A percentile compares a stretch with the other conserved stretches of the same genome.
Conservation (phyloP, 2,888 invertebrate genomes). For the Tachina grossa region DNA sequence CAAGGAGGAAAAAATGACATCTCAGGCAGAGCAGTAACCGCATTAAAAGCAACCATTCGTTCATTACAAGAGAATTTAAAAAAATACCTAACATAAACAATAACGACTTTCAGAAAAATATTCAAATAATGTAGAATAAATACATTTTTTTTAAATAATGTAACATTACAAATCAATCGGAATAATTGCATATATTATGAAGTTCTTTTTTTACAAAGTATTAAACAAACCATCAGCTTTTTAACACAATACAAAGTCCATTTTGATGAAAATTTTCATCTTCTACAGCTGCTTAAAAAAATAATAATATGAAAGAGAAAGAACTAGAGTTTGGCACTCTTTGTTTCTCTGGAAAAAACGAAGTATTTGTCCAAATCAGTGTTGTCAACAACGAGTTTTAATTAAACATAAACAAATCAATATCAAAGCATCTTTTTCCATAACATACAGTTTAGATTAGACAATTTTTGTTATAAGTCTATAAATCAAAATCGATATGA, state of each 20-base stretch:
- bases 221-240: slow-evolving; percentile 2
- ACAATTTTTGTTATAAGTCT: no score
- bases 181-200: not conserved
- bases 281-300: slow-evolving; percentile 50
- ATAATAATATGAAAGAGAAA: slow-evolving; percentile 12
- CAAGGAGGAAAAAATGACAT: slow-evolving; percentile 45
- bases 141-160: not conserved
- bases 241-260: slow-evolving; percentile 61
- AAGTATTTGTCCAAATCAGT: slow-evolving; percentile 42
- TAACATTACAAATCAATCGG: not conserved
- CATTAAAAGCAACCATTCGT: not conserved
- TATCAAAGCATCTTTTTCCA: no score
- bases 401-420: no score
- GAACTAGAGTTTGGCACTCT: slow-evolving; percentile 1
- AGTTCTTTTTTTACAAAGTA: not conserved
- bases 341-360: slow-evolving; percentile 48
- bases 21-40: slow-evolving; percentile 43
- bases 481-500: no score
- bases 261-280: slow-evolving; percentile 30
- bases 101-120: not conserved
- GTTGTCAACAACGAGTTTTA: slow-evolving; percentile 29
- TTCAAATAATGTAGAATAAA: not conserved
- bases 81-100: not conserved
- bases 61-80: slow-evolving; percentile 23
- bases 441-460: no score